Evolutionary conservation across 2,113 vertebrate genomes (phyloP), one percentile per base, ranked within the genome.

Genomic region (Corvus cornix): DNA sequence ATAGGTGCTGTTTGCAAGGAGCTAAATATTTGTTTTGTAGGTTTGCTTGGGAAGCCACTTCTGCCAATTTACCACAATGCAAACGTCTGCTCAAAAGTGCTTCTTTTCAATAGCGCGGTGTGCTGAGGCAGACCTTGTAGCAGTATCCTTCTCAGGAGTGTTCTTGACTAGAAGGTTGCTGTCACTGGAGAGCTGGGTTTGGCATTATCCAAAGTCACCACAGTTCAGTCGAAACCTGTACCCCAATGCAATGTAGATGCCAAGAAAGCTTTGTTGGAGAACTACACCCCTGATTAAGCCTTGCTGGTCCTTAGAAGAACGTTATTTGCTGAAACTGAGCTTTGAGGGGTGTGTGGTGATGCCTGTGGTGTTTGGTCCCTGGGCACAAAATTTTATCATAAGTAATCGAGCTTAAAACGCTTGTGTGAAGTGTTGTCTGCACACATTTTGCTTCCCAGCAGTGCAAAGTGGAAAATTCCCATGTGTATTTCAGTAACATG

Each of bases 81-180:
- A 51, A 56, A 21, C 1, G 30, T 22, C 37, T 53, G 43, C 35
- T 58, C 31, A 26, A 20, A 88, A 62, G 13, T 30, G 2, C 4
- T 27, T 63, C 3, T 39, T 18, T 23, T 23, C n/a, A 2, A 1
- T 12, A 31, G 37, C 1, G 0, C n/a, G 43, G 16, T n/a, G n/a
- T 67, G 51, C 31, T 49, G 37, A 35, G 37, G 14, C 5, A 35
- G 35, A 13, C 37, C 60, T 49, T 13, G 41, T 21, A 35, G 78
- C 37, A 48, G 27, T 6, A 0, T 18, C 35, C 49, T 53, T 37
- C 43, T 74, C 2, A 3, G 53, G 27, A 31, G 24, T 10, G 0
- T 26, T 78, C 24, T 31, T 43, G 35, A 9, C 21, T 35, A 5
- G 76, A 26, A 37, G 13, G 13, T 24, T 46, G 26, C 58, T 60